Evolutionary conservation across 2,797 vertebrate genomes (phyloP), one percentile per base, ranked within the genome.

Genomic region (Sorex maritimensis): DNA sequence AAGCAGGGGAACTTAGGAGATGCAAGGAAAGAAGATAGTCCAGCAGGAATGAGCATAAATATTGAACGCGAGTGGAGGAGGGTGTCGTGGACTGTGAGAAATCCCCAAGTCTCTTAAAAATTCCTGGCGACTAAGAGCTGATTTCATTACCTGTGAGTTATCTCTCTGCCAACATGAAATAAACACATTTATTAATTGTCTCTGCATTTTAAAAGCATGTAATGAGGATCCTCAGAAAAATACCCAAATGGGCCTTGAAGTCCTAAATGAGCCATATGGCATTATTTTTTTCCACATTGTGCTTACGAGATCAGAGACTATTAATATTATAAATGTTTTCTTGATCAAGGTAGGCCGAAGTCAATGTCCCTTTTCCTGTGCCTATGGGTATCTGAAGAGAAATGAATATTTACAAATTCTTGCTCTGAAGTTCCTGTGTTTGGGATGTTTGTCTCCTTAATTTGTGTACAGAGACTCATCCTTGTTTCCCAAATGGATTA

Each of bases 401-500:
- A 52, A 88, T 63, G 61, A 81, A 85, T 80, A 82, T 21, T 78
- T 88, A 77, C 30, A 63, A 30, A 79, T 83, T 34, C 28, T 72
- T 88, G 69, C 83, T 86, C 87, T 94, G 88, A 92, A 79, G 63
- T 88, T 73, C 63, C 24, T 85, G 82, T 86, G 68, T 91, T 82
- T 79, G 68, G 30, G 28, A 88, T 80, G 28, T 55, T 81, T 83
- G 9, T 81, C 72, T 90, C 69, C 41, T 88, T 77, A 80, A 93
- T 95, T 88, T 88, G 80, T 38, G 8, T 68, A 44, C 14, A 68
- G 44, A 79, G 61, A 88, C 55, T 74, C 34, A 38, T 26, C 72
- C 63, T 80, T 78, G 34, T 52, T 94, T 92, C 77, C 77, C 68
- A 93, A 90, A 86, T 92, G 75, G 79, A 80, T 67, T 49, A 14